Evolutionary conservation across 2,888 invertebrate species (phyloP).

Genomic region (Mimas tiliae): DNA sequence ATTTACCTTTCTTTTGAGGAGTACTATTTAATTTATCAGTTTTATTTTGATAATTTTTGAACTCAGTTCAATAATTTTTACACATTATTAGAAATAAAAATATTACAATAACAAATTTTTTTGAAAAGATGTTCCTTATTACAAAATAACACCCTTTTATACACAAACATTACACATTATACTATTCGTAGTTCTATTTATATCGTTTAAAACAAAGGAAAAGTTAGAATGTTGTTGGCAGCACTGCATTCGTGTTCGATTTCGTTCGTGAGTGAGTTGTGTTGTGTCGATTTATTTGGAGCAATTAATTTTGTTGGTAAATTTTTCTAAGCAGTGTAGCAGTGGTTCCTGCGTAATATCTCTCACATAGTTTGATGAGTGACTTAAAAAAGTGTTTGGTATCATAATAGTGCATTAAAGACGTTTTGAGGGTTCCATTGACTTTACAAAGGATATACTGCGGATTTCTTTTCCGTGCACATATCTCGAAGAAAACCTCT

Average conservation of each 20-base stretch:
- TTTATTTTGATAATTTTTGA: background rate
- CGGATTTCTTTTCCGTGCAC: conserved; percentile 50
- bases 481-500: conserved; percentile 40
- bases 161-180: too few species aligned
- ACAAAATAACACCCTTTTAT: too few species aligned
- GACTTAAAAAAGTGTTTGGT: background rate
- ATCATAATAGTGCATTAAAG: conserved; percentile 7
- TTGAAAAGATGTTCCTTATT: too few species aligned
- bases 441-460: conserved; percentile 74
- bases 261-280: conserved; percentile 53
- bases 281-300: conserved; percentile 50
- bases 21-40: background rate
- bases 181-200: too few species aligned
- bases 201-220: conserved; percentile 1
- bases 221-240: conserved; percentile 21
- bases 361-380: background rate
- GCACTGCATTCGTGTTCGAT: conserved; percentile 54
- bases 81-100: too few species aligned
- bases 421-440: conserved; percentile 48
- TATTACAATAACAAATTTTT: too few species aligned
- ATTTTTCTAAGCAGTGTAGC: conserved; percentile 53
- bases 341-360: conserved; percentile 40
- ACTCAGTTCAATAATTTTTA: background rate
- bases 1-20: background rate
- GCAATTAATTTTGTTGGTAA: conserved; percentile 54